These are phyloP conservation scores for Lycaena phlaeas DNA, from an alignment of 2,888 invertebrate species.

Conservation along the genomic window DNA sequence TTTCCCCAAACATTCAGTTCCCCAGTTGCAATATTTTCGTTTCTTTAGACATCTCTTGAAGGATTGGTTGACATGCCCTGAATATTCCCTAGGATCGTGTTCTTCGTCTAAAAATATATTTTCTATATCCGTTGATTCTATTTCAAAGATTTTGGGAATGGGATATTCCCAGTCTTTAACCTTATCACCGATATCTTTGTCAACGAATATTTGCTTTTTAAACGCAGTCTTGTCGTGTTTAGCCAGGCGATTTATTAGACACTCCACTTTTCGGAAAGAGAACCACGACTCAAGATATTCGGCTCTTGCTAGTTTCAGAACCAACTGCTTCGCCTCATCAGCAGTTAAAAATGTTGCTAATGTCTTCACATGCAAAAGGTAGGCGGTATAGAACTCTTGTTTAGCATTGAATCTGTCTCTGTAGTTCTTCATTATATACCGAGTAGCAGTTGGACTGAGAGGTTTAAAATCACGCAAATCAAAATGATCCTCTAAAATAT, in stretches of 20 bases:
- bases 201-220: slow-evolving; percentile 36
- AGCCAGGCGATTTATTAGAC: slow-evolving; percentile 33
- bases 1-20: slow-evolving; percentile 8
- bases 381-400: slow-evolving; percentile 34
- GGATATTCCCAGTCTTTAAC: slow-evolving; percentile 32
- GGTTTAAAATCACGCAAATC: slow-evolving; percentile 16
- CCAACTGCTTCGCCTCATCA: slow-evolving; percentile 34
- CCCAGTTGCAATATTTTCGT: slow-evolving; percentile 1
- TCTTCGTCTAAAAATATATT: slow-evolving; percentile 28
- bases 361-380: slow-evolving; percentile 32
- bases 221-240: slow-evolving; percentile 27
- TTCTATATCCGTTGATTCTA: slow-evolving; percentile 17
- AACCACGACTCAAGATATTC: slow-evolving; percentile 34
- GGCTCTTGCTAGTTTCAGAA: slow-evolving; percentile 33
- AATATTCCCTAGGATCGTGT: slow-evolving; percentile 15
- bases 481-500: slow-evolving; percentile 37
- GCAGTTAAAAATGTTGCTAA: slow-evolving; percentile 29
- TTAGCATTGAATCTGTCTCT: slow-evolving; percentile 33
- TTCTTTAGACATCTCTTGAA: neutral
- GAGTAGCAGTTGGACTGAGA: slow-evolving; percentile 28
- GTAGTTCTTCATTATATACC: slow-evolving; percentile 31
- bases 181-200: slow-evolving; percentile 28
- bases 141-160: slow-evolving; percentile 18
- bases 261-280: slow-evolving; percentile 35
- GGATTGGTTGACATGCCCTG: no score